Conservation (phyloP, 2,888 invertebrate genomes). For the Cremastinae sp. region DNA sequence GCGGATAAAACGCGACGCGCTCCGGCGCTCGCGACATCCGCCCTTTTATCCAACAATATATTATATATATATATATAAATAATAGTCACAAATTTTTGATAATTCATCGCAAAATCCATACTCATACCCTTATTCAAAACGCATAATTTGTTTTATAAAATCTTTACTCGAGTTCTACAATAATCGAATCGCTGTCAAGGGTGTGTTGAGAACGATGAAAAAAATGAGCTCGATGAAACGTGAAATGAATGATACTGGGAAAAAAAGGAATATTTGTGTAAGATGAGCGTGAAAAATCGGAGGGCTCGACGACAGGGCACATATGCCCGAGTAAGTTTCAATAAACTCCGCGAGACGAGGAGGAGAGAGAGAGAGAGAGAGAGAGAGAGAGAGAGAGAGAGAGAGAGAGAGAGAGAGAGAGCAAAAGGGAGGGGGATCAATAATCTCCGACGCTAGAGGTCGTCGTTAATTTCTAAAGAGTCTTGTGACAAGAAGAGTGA, state of each 20-base stretch:
- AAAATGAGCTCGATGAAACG: no score
- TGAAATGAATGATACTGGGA: no score
- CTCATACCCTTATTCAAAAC: no score
- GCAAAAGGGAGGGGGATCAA: conserved; percentile 1
- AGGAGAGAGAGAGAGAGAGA: background rate
- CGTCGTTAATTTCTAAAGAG: conserved; percentile 52
- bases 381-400: background rate
- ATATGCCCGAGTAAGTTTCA: conserved; percentile 4
- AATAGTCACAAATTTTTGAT: no score
- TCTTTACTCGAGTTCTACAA: no score
- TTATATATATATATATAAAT: conserved; percentile 23
- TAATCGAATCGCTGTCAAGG: background rate
- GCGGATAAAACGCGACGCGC: background rate
- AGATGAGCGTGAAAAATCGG: no score
- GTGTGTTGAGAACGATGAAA: no score
- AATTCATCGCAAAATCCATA: background rate
- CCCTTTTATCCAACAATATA: conserved; percentile 8
- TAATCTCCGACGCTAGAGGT: conserved; percentile 12
- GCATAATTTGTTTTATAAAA: no score
- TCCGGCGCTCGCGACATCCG: no score
- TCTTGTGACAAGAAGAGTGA: conserved; percentile 27
- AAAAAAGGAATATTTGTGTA: no score
- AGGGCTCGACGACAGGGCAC: no score
- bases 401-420: background rate
- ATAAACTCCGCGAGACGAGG: background rate